A percentile compares a stretch with the other conserved stretches of the same genome.
Conservation (phyloP, 2,797 vertebrate genomes). For the Carcharodon carcharias region DNA sequence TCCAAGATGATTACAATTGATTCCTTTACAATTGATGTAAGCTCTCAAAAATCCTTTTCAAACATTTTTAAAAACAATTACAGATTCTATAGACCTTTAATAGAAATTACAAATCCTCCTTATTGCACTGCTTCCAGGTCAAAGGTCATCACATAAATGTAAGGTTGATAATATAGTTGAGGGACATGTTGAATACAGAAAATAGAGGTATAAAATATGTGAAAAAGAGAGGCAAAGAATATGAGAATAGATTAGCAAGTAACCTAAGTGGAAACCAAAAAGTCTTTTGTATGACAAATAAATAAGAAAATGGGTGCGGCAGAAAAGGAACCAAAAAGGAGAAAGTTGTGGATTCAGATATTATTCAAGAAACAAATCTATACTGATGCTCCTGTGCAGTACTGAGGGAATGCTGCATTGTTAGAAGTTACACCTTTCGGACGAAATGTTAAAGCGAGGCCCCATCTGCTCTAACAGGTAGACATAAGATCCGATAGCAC, state of each 20-base stretch:
- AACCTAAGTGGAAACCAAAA: not conserved
- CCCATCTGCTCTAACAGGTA: not conserved
- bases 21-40: not conserved
- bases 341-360: not conserved
- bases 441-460: not conserved
- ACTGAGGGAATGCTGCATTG: not conserved
- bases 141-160: not conserved
- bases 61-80: not conserved
- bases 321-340: not conserved
- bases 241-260: not conserved
- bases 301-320: not conserved
- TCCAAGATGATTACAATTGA: not conserved
- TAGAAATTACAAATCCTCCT: not conserved
- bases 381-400: not conserved
- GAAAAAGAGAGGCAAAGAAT: not conserved
- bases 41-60: not conserved
- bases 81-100: not conserved
- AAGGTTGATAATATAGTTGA: not conserved
- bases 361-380: not conserved
- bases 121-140: not conserved
- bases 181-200: not conserved
- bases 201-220: not conserved
- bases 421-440: not conserved
- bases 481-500: not conserved
- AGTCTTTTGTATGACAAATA: not conserved